Conservation (phyloP, 2,888 invertebrate species). For the Entomobrya multifasciata region DNA sequence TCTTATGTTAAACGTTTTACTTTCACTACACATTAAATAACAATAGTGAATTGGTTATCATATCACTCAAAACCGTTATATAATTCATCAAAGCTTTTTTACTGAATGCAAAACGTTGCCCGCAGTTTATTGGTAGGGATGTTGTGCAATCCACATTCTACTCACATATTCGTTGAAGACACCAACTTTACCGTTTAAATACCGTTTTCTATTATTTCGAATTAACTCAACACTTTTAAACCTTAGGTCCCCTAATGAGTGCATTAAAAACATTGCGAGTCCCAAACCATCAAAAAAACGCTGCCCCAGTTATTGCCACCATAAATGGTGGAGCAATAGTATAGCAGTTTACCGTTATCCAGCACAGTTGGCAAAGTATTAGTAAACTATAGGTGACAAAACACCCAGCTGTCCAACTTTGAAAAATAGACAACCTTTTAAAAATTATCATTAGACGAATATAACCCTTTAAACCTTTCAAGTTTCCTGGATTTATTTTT, state of each 20-base stretch:
- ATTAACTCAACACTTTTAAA: neutral
- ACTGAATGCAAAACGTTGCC: neutral
- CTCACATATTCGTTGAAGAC: neutral
- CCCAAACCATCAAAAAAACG: neutral
- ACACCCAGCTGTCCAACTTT: too few relatives aligned
- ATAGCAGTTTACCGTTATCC: slow-evolving; percentile 14
- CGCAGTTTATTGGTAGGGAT: slow-evolving; percentile 37
- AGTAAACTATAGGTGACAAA: neutral
- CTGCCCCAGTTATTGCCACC: neutral
- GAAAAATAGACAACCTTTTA: too few relatives aligned
- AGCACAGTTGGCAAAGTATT: neutral
- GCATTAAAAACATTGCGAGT: neutral
- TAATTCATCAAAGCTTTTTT: slow-evolving; percentile 14
- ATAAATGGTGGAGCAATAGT: neutral
- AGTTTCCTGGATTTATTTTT: too few relatives aligned
- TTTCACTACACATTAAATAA: slow-evolving; percentile 21
- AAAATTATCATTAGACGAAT: too few relatives aligned
- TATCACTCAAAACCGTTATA: neutral
- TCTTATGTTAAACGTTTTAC: too few relatives aligned
- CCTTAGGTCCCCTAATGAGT: neutral
- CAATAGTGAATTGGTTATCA: slow-evolving; percentile 6
- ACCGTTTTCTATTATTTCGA: neutral
- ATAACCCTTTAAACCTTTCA: too few relatives aligned
- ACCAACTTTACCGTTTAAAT: neutral
- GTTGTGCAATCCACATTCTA: slow-evolving; percentile 48